These are phyloP conservation scores for Girardinichthys multiradiatus DNA, from an alignment of 2,113 vertebrate genomes.

Conservation along the genomic window DNA sequence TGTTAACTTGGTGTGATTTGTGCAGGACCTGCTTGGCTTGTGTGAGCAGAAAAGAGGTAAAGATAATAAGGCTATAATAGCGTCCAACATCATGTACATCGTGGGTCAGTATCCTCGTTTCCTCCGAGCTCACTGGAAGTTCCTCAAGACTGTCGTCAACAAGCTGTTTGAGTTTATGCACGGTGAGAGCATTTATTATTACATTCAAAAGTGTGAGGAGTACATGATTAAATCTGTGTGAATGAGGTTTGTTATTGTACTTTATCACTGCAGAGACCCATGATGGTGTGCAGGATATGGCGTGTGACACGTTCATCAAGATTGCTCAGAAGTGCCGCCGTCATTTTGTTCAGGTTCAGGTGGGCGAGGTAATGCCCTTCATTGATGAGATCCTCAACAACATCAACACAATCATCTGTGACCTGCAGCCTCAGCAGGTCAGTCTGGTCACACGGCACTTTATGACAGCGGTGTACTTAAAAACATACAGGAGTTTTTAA, in stretches of 20 bases:
- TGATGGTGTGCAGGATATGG: slow-evolving; percentile 99
- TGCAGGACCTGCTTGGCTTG: slow-evolving; percentile 94
- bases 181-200: no score
- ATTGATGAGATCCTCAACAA: slow-evolving; percentile 99
- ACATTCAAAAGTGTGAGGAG: no score
- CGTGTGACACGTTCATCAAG: slow-evolving; percentile 99
- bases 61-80: slow-evolving; percentile 99
- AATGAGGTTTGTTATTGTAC: no score
- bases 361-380: slow-evolving; percentile 99
- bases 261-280: slow-evolving; percentile 85
- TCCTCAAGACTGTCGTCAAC: slow-evolving; percentile 98
- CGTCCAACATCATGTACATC: slow-evolving; percentile 99
- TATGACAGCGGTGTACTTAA: no score
- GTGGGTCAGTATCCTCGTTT: slow-evolving; percentile 98
- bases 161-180: slow-evolving; percentile 99
- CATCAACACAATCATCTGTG: slow-evolving; percentile 99
- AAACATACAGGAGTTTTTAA: no score
- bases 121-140: slow-evolving; percentile 98
- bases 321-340: slow-evolving; percentile 98
- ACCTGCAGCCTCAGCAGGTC: slow-evolving; percentile 99
- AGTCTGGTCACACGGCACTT: neutral
- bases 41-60: slow-evolving; percentile 99
- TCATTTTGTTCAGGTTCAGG: slow-evolving; percentile 98
- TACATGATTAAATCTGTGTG: neutral
- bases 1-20: neutral